These are phyloP conservation scores for Pyrgilauda ruficollis DNA, from an alignment of 2,113 vertebrate species.

Conservation along the genomic window DNA sequence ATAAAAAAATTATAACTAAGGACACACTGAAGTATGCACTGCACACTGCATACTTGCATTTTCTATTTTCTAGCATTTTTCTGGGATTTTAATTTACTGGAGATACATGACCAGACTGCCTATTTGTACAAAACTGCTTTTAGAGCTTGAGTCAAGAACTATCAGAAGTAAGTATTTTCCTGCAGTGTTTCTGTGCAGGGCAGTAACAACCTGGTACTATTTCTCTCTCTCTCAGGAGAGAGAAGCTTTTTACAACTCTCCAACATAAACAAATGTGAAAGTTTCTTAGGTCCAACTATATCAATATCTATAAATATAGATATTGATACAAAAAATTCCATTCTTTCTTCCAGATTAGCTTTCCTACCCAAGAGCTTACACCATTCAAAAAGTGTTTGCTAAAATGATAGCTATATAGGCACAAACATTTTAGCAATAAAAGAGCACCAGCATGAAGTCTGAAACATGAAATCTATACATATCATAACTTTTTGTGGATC, in stretches of 20 bases:
- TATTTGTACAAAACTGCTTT: background rate
- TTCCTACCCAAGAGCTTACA: background rate
- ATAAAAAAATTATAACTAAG: conserved; percentile 11
- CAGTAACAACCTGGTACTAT: background rate
- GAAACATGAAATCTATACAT: background rate
- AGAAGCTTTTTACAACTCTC: background rate
- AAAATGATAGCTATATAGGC: background rate
- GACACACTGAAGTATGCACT: conserved; percentile 7
- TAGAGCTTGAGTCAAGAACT: background rate
- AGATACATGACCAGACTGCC: background rate
- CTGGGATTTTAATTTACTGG: conserved; percentile 33
- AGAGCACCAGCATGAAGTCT: background rate
- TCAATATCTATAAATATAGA: background rate
- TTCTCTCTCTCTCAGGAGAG: background rate
- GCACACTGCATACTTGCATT: background rate
- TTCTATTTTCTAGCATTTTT: conserved; percentile 38
- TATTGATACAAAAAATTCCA: conserved; percentile 11
- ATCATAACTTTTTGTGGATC: background rate
- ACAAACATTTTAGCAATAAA: background rate
- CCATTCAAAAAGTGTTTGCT: background rate
- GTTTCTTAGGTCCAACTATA: background rate
- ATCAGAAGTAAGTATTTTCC: background rate
- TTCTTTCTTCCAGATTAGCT: background rate
- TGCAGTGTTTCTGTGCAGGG: background rate
- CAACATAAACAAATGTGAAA: background rate